Evolutionary conservation across 2,888 invertebrate species (phyloP).

Genomic region (Lasioglossum calceatum): DNA sequence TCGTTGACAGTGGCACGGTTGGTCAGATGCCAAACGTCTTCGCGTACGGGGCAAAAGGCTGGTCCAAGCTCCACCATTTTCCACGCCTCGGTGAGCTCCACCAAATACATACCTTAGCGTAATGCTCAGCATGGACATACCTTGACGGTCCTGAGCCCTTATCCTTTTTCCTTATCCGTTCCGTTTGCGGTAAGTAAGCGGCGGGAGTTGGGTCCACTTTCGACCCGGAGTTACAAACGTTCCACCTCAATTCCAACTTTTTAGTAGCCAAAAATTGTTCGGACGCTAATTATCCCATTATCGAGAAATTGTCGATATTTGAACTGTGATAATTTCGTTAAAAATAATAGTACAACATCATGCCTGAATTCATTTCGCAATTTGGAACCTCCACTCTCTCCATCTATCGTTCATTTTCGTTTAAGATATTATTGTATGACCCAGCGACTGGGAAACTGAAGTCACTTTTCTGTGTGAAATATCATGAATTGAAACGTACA

Average conservation of each 20-base stretch:
- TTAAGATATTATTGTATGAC: too few species aligned
- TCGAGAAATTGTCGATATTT: too few species aligned
- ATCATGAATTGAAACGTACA: too few species aligned
- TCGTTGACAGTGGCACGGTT: conserved; percentile 67
- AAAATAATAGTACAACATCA: too few species aligned
- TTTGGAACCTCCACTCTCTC: too few species aligned
- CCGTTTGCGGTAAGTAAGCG: not conserved
- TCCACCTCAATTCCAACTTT: not conserved
- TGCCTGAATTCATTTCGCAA: too few species aligned
- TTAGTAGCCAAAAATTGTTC: not conserved
- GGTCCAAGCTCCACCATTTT: conserved; percentile 49
- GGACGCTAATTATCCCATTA: too few species aligned
- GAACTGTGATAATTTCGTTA: too few species aligned
- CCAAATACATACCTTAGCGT: conserved; percentile 46
- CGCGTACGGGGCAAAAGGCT: conserved; percentile 54
- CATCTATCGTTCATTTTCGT: too few species aligned
- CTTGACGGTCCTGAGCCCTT: conserved; percentile 14
- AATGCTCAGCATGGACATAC: conserved; percentile 35
- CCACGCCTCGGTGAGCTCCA: conserved; percentile 56
- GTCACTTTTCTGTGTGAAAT: too few species aligned
- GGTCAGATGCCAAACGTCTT: conserved; percentile 72
- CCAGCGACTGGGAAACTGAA: too few species aligned
- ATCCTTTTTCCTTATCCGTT: not conserved
- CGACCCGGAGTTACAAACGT: not conserved
- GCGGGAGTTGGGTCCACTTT: not conserved